Evolutionary conservation across 2,888 invertebrate species (phyloP), one percentile per base, ranked within the genome.

Genomic region (Clivina fossor): DNA sequence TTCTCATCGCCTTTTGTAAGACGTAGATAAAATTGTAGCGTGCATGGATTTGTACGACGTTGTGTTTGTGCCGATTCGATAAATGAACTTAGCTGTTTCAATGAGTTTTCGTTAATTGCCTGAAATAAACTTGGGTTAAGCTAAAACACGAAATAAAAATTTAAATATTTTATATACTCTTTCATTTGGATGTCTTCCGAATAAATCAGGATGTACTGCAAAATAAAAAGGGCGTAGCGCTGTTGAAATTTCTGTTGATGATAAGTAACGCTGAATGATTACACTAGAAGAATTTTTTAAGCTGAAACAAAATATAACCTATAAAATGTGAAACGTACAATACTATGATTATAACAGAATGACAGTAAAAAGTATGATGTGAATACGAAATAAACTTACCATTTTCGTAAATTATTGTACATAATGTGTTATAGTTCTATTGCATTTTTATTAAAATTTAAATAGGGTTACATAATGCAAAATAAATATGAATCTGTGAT

Each of bases 211-310:
- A 78, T 96, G 96, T 2, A 96, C 95, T 56, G 87, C 87, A 72
- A 96, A 95, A 75, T 94, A 95, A 74, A 96, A 95, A 3, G 95
- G 95, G 58, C 95, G 80, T 38, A 96, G 76, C 1, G 95, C 95
- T 18, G 93, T 88, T 0, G 94, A 88, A 15, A 94, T 83, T 78
- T 95, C 93, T 20, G 88, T 86, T 57, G 86, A 85, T 66, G 86
- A 90, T 64, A 87, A 74, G 63, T 57, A 66, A 49, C 64, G 69
- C 7, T 26, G 19, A 16, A 22, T 35, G 18, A 46, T 32, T 18
- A 47, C 24, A 32, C 22, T 33, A 18, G 16, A 9, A 9, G 48
- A 33, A 43, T 41, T 51, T 4, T 51, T 33, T 24, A 43, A n/a
- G 33, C 51, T 51, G 26, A 13, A 51, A 51, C 11, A 20, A 41